Base-by-base conservation (phyloP, 1,140 invertebrate species). In the Eciton burchellii region DNA sequence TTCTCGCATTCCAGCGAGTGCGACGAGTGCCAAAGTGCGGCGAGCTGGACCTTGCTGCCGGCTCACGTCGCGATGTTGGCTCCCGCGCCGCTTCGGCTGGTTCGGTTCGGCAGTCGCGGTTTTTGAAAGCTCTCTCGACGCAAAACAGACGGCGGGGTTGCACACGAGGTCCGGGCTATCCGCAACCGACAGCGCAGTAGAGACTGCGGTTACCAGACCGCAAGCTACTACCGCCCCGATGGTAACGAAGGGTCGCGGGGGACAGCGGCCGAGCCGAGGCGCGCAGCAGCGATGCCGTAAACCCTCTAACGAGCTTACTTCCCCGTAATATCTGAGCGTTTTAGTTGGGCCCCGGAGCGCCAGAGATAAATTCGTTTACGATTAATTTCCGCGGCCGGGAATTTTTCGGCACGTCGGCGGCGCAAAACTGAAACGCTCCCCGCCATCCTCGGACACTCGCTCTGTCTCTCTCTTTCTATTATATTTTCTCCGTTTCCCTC, bases 221-320 rank as follows among this genome's bases (percentile, higher is more conserved):
- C 92, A 93, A 93, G 90, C 91, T 92, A 89, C 90, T 93, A 91
- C 89, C 84, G 84, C 73, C 82, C 84, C 66, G 65, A 72, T 56
- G 72, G 59, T 71, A 81, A 76, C 26, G 70, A 68, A 72, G 62
- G 70, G 81, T 70, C 43, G 77, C 87, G 83, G 77, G 82, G 79
- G 59, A 73, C 63, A 57, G 82, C 79, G 62, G 56, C 52, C 59
- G 47, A 45, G 66, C 35, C 68, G 65, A 60, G 66, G 60, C 26
- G 79, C 24, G 41, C 73, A 86, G 79, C 85, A 79, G 79, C 81
- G 88, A 88, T 89, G 87, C 85, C 87, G 89, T 91, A 91, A 92
- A 92, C 90, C 90, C 89, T 90, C 88, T 92, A 92, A 92, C 92
- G 90, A 93, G 92, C 91, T 93, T 92, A 92, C 91, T 92, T 93